Evolutionary conservation across 1,140 invertebrate species (phyloP), one percentile per base, ranked within the genome.

Genomic region (Drosophila nigromelanica): DNA sequence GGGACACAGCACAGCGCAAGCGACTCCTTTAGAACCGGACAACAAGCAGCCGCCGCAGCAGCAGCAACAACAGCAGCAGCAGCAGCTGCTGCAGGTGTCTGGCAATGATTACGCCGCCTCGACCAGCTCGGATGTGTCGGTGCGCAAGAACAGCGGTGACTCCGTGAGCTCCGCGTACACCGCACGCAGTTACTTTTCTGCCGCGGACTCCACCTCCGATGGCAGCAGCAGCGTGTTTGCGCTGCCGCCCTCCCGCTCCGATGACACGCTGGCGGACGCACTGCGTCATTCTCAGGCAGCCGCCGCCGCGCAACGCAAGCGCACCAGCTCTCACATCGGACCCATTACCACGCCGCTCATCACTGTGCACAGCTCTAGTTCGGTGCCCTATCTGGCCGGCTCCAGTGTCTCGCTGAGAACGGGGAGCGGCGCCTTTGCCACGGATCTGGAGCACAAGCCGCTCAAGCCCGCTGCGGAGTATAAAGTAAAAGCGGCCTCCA

Each of bases 211-310:
- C 0, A 60, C 43, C 24, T 90, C 83, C 0, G 80, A 77, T 10
- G 61, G 75, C 75, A 78, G 80, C 3, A 90, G 76, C 69, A 80
- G 71, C 24, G 74, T 89, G 8, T 91, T 92, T 60, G 92, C 95
- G 27, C 90, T 96, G 39, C 95, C 95, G 0, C 95, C 96, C 0
- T 96, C 96, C 0, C 93, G 95, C 33, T 96, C 96, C 64, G 96
- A 97, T 86, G 96, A 97, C 76, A 96, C 95, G 0, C 80, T 97
- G 15, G 94, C 95, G 3, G 94, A 80, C 93, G 94, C 74, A 81
- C 91, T 68, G 75, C 92, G 24, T 78, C 76, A 85, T 45, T 79
- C 75, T 14, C 72, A 89, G 63, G 52, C 80, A 5, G 66, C 76
- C 30, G 42, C 73, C 10, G 43, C 73, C 11, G 73, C 72, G 2